Percentiles rank a stretch among this genome's conserved stretches.
These are phyloP conservation scores for Holotrichia oblita DNA, from an alignment of 1,140 invertebrate species.

Conservation along the genomic window DNA sequence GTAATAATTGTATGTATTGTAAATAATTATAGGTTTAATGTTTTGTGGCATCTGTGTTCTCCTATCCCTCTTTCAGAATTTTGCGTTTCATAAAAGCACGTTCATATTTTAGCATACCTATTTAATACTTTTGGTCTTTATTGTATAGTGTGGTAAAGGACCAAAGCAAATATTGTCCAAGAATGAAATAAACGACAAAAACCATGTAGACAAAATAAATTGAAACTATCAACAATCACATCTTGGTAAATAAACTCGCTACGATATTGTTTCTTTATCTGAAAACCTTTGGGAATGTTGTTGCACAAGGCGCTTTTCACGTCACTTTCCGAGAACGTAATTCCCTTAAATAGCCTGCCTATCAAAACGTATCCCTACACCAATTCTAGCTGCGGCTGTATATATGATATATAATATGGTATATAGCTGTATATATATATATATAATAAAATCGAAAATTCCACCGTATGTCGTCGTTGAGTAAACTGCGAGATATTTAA, in stretches of 20 bases:
- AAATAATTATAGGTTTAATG: too few species aligned
- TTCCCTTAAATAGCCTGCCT: slow-evolving; percentile 7
- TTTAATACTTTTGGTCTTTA: too few species aligned
- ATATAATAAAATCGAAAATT: slow-evolving; percentile 18
- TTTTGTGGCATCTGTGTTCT: too few species aligned
- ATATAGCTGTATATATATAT: background rate
- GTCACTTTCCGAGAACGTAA: background rate
- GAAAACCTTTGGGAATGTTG: background rate
- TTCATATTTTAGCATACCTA: too few species aligned
- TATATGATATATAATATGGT: background rate
- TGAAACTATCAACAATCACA: slow-evolving; percentile 2
- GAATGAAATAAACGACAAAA: background rate
- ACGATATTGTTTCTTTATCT: background rate
- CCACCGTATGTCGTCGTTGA: background rate
- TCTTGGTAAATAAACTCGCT: background rate
- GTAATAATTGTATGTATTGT: too few species aligned
- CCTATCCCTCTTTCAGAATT: too few species aligned
- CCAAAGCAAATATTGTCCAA: background rate
- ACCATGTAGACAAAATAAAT: background rate
- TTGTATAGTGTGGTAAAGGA: too few species aligned
- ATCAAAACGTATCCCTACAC: slow-evolving; percentile 3
- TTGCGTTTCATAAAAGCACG: too few species aligned
- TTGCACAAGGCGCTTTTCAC: background rate
- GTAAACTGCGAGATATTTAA: slow-evolving; percentile 11
- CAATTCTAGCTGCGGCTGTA: background rate